Conservation (phyloP, 1,140 invertebrate species). For the Drosophila tani region DNA sequence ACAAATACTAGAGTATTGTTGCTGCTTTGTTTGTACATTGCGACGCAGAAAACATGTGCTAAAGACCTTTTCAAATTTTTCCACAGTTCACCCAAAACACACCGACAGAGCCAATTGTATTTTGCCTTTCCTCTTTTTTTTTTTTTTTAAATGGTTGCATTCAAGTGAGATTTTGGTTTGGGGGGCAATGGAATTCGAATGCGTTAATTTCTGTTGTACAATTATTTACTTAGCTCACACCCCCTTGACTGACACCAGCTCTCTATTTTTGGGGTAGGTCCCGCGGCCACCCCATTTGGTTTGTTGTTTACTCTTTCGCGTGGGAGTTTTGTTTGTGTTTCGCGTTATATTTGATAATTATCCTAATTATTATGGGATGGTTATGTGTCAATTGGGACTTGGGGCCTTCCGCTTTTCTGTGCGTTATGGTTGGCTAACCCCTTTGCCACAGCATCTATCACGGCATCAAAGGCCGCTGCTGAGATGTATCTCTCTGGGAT, state of each 20-base stretch:
- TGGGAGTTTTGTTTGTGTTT: conserved; percentile 37
- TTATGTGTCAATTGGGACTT: conserved; percentile 45
- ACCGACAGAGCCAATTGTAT: conserved; percentile 46
- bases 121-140: neutral
- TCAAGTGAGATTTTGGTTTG: conserved; percentile 38
- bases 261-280: conserved; percentile 46
- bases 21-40: no score
- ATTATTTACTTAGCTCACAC: conserved; percentile 56
- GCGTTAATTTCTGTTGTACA: conserved; percentile 66
- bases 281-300: conserved; percentile 6
- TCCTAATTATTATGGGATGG: conserved; percentile 35
- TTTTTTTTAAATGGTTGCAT: conserved; percentile 60
- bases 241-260: conserved; percentile 4
- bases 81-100: neutral
- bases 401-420: neutral
- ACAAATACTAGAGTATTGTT: no score
- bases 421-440: conserved; percentile 25
- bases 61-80: neutral
- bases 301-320: conserved; percentile 3
- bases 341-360: conserved; percentile 40
- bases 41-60: no score
- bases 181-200: conserved; percentile 14
- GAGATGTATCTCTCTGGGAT: conserved; percentile 25
- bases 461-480: conserved; percentile 23
- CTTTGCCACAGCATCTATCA: conserved; percentile 20